Base-by-base conservation (phyloP, 2,113 vertebrate genomes). In the Chloroceryle aenea region DNA sequence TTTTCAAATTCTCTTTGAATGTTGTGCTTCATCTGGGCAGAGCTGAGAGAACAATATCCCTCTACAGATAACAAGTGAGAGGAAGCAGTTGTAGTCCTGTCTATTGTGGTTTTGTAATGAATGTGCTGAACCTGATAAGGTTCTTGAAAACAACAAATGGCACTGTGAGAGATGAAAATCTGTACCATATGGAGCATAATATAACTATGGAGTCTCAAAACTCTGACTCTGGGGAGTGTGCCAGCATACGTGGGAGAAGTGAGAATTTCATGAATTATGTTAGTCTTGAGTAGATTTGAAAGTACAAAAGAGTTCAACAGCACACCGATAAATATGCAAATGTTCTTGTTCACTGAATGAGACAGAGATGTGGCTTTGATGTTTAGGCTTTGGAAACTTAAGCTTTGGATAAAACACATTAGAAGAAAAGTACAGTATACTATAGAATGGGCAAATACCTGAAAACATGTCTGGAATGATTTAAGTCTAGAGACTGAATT, bases 251-350 rank as follows among this genome's bases (percentile, higher is more conserved):
- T 95, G 91, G 96, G 97, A 95, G 96, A 95, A 95, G 95, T 95
- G 95, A 90, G 95, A 93, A 83, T 94, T 94, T 93, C 90, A 86
- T 94, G 90, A 97, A 97, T 95, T 95, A 93, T 93, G 92, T 93
- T 96, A 80, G 89, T 89, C 81, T 85, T 87, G 87, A 89, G 87
- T 92, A 69, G 92, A 80, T 79, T 43, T 87, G 84, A 93, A 97
- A 97, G 91, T 87, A 95, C 53, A 83, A 92, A 97, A 89, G 66
- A 92, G 77, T 95, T 97, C 80, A 93, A 5, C 73, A 91, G 36
- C 50, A 85, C 80, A 85, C 30, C 34, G 91, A 71, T 84, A 95
- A 87, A 84, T 95, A 94, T 93, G 92, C 26, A 96, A 88, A 90
- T 68, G 13, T 62, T 76, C 64, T 77, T 90, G 68, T 89, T 95